Base-by-base conservation (phyloP, 2,113 vertebrate species). In the Callithrix jacchus region DNA sequence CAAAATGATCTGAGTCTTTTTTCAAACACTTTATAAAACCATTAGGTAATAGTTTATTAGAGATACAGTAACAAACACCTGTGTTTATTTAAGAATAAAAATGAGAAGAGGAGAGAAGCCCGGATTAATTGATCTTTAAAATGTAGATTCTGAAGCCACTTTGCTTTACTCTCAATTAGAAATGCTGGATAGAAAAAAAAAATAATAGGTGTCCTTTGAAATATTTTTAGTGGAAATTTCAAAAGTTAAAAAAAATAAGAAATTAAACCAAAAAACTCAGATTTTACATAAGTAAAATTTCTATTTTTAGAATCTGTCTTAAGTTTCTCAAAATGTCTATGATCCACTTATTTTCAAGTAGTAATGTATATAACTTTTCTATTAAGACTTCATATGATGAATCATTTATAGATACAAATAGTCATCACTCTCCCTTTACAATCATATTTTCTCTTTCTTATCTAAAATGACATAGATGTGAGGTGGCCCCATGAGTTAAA, bases 381-480 rank as follows among this genome's bases (percentile, higher is more conserved):
- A 97, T 94, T 98, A 98, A 97, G 97, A 84, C 95, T 97, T 97
- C 93, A 77, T 66, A 30, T 97, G 90, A 95, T 98, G 88, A 98
- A 98, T 98, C 80, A 93, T 96, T 98, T 97, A 96, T 94, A 86
- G 82, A 93, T 97, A 90, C 66, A 97, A 98, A 66, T 93, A 95
- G 56, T 98, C 91, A 96, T 98, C 86, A 74, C n/a, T 88, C 37
- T 58, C 56, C 93, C 70, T 93, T 97, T 90, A 95, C 40, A 92
- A 94, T 74, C 82, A n/a, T 66, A 82, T 97, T 97, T 97, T 91
- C 91, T 32, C 84, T 94, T 97, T 20, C 90, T 97, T 97, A 96
- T 91, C 76, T 96, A 96, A 95, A 96, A 83, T 96, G 92, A 90
- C 93, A 95, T 84, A 70, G 96, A 87, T 97, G 74, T 16, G n/a